These are phyloP conservation scores for Drosophila littoralis DNA, from an alignment of 1,140 invertebrate species.

Conservation along the genomic window DNA sequence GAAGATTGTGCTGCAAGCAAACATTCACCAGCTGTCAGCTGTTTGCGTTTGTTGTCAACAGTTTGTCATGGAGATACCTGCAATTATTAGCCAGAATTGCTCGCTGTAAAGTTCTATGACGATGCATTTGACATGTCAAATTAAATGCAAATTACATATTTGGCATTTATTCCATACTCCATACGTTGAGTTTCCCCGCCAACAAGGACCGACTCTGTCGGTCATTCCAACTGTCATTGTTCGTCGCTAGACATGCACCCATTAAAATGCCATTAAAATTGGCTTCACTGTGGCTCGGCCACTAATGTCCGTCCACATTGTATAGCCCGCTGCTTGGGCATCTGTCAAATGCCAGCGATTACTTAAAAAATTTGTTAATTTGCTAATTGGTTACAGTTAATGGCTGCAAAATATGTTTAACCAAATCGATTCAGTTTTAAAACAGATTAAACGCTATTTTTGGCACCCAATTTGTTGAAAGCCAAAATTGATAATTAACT, in stretches of 20 bases:
- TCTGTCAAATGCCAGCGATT: conserved; percentile 15
- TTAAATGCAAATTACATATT: conserved; percentile 79
- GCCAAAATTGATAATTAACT: conserved; percentile 7
- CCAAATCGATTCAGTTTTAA: conserved; percentile 13
- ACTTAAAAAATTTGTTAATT: conserved; percentile 47
- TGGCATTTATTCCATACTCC: conserved; percentile 52
- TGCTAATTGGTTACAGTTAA: conserved; percentile 17
- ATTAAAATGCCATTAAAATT: conserved; percentile 80
- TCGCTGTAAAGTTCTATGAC: conserved; percentile 16
- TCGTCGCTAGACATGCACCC: conserved; percentile 36
- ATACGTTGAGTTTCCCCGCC: conserved; percentile 4
- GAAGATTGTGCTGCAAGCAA: neutral
- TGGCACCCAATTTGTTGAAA: conserved; percentile 13
- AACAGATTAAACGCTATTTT: conserved; percentile 23
- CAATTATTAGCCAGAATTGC: conserved; percentile 41
- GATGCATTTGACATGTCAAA: conserved; percentile 65
- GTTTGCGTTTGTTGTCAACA: neutral
- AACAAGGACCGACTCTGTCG: conserved; percentile 4
- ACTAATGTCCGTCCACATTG: conserved; percentile 56
- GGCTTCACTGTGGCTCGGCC: conserved; percentile 44
- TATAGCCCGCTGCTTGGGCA: conserved; percentile 5
- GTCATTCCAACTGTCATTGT: conserved; percentile 18
- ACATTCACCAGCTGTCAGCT: neutral
- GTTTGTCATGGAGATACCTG: conserved; percentile 1
- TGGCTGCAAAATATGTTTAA: conserved; percentile 21